Evolutionary conservation across 2,888 invertebrate genomes (phyloP).

Genomic region (Sinodicranocentrus sp.): DNA sequence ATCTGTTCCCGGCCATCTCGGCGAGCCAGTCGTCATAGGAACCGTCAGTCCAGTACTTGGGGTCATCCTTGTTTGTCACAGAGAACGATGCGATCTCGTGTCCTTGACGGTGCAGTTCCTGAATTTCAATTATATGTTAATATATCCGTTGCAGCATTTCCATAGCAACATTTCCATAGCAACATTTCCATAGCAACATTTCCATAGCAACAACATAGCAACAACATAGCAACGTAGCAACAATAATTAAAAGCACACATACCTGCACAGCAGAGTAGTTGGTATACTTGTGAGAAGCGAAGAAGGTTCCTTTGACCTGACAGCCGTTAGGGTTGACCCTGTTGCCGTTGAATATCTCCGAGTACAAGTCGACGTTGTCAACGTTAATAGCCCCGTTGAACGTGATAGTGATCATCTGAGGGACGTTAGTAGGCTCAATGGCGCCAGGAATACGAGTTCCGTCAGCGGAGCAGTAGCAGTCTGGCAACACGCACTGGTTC

Average conservation of each 20-base stretch:
- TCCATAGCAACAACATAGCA: too few relatives aligned
- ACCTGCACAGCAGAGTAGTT: conserved; percentile 82
- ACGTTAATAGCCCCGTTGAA: conserved; percentile 97
- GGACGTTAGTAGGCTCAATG: conserved; percentile 81
- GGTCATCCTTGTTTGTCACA: conserved; percentile 94
- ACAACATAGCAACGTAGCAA: too few relatives aligned
- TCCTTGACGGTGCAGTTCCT: conserved; percentile 82
- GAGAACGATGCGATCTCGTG: conserved; percentile 96
- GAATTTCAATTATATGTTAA: too few relatives aligned
- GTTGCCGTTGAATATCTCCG: conserved; percentile 92
- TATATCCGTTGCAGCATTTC: too few relatives aligned
- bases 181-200: too few relatives aligned
- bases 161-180: too few relatives aligned
- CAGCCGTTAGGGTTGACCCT: conserved; percentile 96
- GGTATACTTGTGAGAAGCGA: conserved; percentile 95
- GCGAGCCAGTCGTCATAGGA: conserved; percentile 95
- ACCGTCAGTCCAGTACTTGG: conserved; percentile 87
- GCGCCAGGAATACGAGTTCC: conserved; percentile 92
- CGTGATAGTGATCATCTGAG: conserved; percentile 96
- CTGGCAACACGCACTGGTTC: conserved; percentile 90
- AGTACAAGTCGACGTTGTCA: conserved; percentile 95
- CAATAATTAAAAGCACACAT: conserved; percentile 16
- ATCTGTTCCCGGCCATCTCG: conserved; percentile 94
- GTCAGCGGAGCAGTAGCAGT: conserved; percentile 96
- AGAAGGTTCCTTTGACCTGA: conserved; percentile 85